phyloP scores from a whole-genome alignment of 2,888 invertebrate species.

The Tillus elongatus region DNA sequence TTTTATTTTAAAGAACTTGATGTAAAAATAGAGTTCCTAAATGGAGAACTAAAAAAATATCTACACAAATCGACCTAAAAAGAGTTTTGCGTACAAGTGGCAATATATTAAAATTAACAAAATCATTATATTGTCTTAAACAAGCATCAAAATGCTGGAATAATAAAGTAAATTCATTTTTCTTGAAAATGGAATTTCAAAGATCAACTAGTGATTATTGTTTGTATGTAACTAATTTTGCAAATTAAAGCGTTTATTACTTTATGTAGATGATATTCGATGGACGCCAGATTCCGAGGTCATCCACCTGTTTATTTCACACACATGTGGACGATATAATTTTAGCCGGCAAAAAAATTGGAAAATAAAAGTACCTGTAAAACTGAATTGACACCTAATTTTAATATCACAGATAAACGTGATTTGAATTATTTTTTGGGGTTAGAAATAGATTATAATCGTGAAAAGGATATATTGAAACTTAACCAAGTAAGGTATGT shows the following conservation, averaged over 20 bases:
- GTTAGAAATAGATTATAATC: no score
- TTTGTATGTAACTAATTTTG: constrained; percentile 10
- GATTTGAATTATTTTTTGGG: no score
- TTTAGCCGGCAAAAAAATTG: constrained; percentile 9
- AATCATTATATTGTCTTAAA: constrained; percentile 14
- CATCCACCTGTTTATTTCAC: constrained; percentile 6
- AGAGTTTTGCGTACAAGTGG: no score
- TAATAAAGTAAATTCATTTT: constrained; percentile 10
- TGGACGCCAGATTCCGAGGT: no score
- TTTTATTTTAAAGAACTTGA: constrained; percentile 9
- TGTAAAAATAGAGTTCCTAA: constrained; percentile 9
- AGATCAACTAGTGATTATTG: constrained; percentile 12
- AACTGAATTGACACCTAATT: no score
- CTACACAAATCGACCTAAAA: constrained; percentile 11
- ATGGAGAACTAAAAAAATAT: constrained; percentile 7
- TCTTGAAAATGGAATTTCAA: constrained; percentile 6
- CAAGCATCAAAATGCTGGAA: constrained; percentile 13
- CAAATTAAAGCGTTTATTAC: constrained; percentile 3
- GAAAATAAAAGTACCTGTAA: constrained; percentile 2
- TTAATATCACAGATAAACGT: constrained; percentile 10
- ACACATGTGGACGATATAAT: constrained; percentile 15
- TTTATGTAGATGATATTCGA: no score
- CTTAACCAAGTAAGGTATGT: constrained; percentile 8
- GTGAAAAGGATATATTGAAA: constrained; percentile 10
- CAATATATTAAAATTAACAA: constrained; percentile 13